These are phyloP conservation scores for Acanthopleura granulata DNA, from an alignment of 2,888 invertebrate species.

Conservation along the genomic window DNA sequence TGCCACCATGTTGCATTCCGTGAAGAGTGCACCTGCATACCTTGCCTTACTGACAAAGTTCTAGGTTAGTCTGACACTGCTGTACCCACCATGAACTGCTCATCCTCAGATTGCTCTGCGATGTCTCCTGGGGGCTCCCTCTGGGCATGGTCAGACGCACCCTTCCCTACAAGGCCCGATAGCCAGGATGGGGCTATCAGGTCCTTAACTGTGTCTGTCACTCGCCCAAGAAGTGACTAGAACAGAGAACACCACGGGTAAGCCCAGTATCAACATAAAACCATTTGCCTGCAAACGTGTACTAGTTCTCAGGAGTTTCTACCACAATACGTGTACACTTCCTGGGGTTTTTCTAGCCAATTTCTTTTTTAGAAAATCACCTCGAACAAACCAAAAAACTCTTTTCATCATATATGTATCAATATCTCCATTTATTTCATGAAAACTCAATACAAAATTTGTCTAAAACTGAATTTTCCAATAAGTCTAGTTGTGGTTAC, in stretches of 20 bases:
- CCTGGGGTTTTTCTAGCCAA: no score
- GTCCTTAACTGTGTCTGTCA: slow-evolving; percentile 58
- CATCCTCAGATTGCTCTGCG: slow-evolving; percentile 24
- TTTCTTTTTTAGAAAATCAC: no score
- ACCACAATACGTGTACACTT: neutral
- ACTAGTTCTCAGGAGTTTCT: neutral
- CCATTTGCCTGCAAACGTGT: neutral
- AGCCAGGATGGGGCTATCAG: slow-evolving; percentile 60
- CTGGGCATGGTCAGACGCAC: slow-evolving; percentile 25
- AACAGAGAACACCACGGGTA: slow-evolving; percentile 1
- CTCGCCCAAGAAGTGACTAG: slow-evolving; percentile 55
- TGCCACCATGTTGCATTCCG: no score
- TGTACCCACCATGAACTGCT: slow-evolving; percentile 20
- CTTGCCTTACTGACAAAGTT: no score
- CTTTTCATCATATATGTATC: no score
- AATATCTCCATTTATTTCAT: no score
- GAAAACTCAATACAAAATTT: no score
- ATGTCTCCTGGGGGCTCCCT: slow-evolving; percentile 22
- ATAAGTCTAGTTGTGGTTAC: no score
- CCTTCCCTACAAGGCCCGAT: slow-evolving; percentile 38
- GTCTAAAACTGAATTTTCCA: no score
- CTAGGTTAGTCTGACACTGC: no score
- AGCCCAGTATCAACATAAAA: neutral
- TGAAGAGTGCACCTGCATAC: no score
- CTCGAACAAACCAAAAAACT: no score